Evolutionary conservation across 2,113 vertebrate species (phyloP), one percentile per base, ranked within the genome.

Genomic region (Psittacus erithacus): DNA sequence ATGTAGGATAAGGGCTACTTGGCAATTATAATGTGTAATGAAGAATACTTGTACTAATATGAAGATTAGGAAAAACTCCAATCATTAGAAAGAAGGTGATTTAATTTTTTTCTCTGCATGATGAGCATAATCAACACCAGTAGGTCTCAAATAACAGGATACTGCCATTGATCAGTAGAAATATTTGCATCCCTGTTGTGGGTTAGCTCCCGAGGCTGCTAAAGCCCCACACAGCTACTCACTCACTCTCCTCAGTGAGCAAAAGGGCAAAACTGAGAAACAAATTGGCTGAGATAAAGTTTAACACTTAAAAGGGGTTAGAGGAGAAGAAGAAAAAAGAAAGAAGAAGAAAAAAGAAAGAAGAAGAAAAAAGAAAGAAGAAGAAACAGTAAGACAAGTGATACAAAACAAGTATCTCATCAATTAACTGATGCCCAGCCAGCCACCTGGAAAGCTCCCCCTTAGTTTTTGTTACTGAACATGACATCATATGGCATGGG

Each of bases 21-120:
- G 49, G 35, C 20, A 96, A 96, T 93, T 88, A 86, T 63, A 65
- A 75, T 39, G 8, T 74, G 44, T 62, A 86, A 85, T 75, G 9
- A 94, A 75, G 60, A 86, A 78, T 93, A 83, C 64, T 92, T 91
- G n/a, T 84, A 68, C n/a, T 95, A 64, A 73, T 78, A 90, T 39
- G 52, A 77, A 94, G 62, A 83, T n/a, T 90, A 49, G 55, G 2
- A 86, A 68, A 86, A 95, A 17, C 9, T 63, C 28, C 43, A 86
- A 12, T 88, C 73, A 90, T 93, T 84, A 65, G 14, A 86, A 93
- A 33, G 15, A 85, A 59, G 33, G 4, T 59, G 49, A 29, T 62
- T 90, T 86, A 57, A 19, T 55, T 64, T 74, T 86, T 47, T 83
- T 71, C 65, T 55, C 28, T 90, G 33, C 27, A 19, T 95, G 95